Conservation (phyloP, 2,888 invertebrate species). For the Orgyia antiqua region DNA sequence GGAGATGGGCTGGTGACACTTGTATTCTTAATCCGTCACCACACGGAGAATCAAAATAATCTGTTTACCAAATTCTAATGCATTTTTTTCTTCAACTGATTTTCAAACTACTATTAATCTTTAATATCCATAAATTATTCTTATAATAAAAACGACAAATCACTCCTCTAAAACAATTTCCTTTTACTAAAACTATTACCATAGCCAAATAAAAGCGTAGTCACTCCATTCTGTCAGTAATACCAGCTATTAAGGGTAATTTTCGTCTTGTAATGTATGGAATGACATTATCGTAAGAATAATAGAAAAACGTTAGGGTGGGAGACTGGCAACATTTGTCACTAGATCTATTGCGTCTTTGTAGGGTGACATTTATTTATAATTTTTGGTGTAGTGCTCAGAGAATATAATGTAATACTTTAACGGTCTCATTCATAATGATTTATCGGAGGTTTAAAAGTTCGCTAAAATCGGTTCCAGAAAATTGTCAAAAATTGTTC, state of each 20-base stretch:
- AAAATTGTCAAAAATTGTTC: no score
- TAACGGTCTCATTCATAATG: no score
- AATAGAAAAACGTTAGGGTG: slow-evolving; percentile 47
- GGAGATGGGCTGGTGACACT: no score
- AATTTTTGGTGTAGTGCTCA: no score
- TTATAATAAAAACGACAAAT: slow-evolving; percentile 2
- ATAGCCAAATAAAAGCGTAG: slow-evolving; percentile 22
- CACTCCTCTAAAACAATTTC: slow-evolving; percentile 11
- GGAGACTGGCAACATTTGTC: slow-evolving; percentile 47
- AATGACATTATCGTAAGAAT: slow-evolving; percentile 54
- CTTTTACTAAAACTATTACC: slow-evolving; percentile 15
- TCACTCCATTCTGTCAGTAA: slow-evolving; percentile 26
- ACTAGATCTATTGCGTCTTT: slow-evolving; percentile 43
- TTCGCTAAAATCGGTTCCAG: no score
- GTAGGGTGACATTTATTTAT: slow-evolving; percentile 35
- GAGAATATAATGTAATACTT: no score
- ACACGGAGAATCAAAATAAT: no score
- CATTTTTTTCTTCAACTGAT: no score
- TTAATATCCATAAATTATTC: slow-evolving; percentile 1
- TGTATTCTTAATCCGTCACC: no score
- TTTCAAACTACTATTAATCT: no score
- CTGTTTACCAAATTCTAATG: no score
- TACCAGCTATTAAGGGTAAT: slow-evolving; percentile 49
- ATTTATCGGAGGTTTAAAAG: no score
- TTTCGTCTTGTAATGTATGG: slow-evolving; percentile 43